Evolutionary conservation across 2,113 vertebrate species (phyloP), one percentile per base, ranked within the genome.

Genomic region (Hydrochoerus hydrochaeris): DNA sequence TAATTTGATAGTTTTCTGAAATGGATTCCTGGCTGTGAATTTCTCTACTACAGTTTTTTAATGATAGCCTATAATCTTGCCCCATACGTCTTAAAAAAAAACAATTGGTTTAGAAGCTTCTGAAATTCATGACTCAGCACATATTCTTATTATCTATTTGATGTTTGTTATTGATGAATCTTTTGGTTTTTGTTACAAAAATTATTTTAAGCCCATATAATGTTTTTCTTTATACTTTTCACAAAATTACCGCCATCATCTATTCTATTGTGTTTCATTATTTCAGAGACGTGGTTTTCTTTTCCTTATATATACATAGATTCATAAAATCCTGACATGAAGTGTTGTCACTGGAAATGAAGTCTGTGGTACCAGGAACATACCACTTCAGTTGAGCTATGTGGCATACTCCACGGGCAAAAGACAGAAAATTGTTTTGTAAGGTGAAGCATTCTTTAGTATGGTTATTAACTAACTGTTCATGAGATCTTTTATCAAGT

Each of bases 1-100:
- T 93, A 87, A 92, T 92, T 90, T 69, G 41, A 46, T 58, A 11
- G 49, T 81, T 94, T 94, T 92, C 63, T 77, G 52, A 88, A 71
- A 71, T 60, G 22, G 63, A 71, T 92, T 85, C 92, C 78, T 75
- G 84, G 49, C 69, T 88, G 44, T 5, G n/a, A 58, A 26, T 88
- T 91, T 94, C 13, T 83, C 71, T 60, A 17, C 22, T 80, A 0
- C 8, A 57, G 49, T 46, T 19, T 73, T 62, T 41, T 75, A 94
- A 96, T 19, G 19, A 3, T 17, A 67, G 3, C 22, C 7, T 95
- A 7, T 80, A 80, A 35, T 35, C 58, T 83, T 89, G 17, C 41
- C 41, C 44, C 54, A 80, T 75, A 41, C 49, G 44, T 86, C 69
- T 41, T 87, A 63, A 69, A 96, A 96, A 52, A n/a, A 17, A 67